A percentile compares a stretch with the other conserved stretches of the same genome.
Evolutionary conservation across 2,888 invertebrate species (phyloP).

Genomic region (Volucella inanis): DNA sequence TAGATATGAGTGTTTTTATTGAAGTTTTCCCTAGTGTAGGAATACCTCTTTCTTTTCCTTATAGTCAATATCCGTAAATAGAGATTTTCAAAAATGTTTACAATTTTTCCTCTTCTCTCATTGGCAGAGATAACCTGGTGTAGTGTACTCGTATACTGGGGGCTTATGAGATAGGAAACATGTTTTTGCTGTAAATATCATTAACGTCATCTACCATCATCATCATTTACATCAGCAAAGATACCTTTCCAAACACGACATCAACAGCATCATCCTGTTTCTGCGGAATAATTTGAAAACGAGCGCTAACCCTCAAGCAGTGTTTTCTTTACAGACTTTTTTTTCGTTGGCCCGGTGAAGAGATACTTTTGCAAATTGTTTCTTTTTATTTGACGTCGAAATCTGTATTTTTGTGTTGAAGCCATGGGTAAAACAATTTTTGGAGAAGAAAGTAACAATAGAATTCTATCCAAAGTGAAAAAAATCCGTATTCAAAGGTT

Average conservation of each 20-base stretch:
- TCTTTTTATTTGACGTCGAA: not conserved
- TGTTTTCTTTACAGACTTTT: conserved; percentile 3
- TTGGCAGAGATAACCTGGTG: too few species aligned
- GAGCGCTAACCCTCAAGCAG: conserved; percentile 43
- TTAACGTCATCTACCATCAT: conserved; percentile 11
- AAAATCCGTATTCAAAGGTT: too few species aligned
- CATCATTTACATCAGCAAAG: conserved; percentile 17
- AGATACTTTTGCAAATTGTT: conserved; percentile 1
- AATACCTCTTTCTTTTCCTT: too few species aligned
- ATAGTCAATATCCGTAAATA: too few species aligned
- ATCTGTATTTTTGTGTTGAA: not conserved
- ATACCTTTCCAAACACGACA: conserved; percentile 27
- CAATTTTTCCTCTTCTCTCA: too few species aligned
- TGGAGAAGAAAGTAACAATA: not conserved
- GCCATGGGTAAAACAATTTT: conserved; percentile 28
- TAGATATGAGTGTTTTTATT: too few species aligned
- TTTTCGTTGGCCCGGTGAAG: not conserved
- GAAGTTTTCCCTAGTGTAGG: too few species aligned
- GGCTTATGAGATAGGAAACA: conserved; percentile 10
- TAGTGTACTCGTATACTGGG: too few species aligned
- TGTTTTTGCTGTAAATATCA: conserved; percentile 41
- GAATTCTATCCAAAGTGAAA: too few species aligned
- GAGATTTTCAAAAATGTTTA: too few species aligned
- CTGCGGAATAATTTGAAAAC: conserved; percentile 58
- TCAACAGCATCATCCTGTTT: conserved; percentile 29